Conservation (phyloP, 2,797 vertebrate species). For the Sternarchorhynchus goeldii region DNA sequence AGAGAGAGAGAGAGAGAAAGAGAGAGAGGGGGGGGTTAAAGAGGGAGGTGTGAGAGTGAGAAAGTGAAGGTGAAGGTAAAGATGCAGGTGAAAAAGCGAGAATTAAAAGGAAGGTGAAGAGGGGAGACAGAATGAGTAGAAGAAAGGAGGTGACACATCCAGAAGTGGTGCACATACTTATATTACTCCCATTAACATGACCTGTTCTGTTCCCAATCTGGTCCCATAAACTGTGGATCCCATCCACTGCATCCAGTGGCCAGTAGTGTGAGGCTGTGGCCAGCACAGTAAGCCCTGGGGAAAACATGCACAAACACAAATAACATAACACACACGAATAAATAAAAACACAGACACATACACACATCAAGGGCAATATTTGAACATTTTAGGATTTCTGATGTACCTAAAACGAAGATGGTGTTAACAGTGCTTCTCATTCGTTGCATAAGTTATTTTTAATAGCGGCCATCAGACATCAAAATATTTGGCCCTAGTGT, state of each 20-base stretch:
- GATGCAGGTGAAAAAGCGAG: too few species aligned
- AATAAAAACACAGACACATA: background rate
- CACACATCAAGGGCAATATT: background rate
- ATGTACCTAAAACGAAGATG: too few species aligned
- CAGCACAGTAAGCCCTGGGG: constrained; percentile 86
- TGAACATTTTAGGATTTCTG: too few species aligned
- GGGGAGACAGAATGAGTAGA: constrained; percentile 39
- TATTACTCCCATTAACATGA: constrained; percentile 73
- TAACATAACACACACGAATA: constrained; percentile 16
- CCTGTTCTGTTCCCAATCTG: constrained; percentile 82
- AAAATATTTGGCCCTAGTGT: background rate
- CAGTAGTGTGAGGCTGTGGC: constrained; percentile 93
- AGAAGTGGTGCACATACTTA: constrained; percentile 70
- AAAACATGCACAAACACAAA: constrained; percentile 40
- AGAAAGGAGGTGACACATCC: constrained; percentile 33
- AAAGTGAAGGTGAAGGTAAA: constrained; percentile 30
- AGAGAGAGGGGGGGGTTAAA: constrained; percentile 40
- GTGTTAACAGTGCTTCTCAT: too few species aligned
- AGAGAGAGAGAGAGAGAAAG: constrained; percentile 21
- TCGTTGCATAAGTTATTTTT: too few species aligned
- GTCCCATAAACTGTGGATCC: constrained; percentile 87
- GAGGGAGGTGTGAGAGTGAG: background rate
- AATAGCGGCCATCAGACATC: too few species aligned
- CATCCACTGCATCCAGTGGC: constrained; percentile 89
- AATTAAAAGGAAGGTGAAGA: constrained; percentile 33